phyloP scores from a whole-genome alignment of 2,888 invertebrate genomes.

The Iselma pallidipennis region DNA sequence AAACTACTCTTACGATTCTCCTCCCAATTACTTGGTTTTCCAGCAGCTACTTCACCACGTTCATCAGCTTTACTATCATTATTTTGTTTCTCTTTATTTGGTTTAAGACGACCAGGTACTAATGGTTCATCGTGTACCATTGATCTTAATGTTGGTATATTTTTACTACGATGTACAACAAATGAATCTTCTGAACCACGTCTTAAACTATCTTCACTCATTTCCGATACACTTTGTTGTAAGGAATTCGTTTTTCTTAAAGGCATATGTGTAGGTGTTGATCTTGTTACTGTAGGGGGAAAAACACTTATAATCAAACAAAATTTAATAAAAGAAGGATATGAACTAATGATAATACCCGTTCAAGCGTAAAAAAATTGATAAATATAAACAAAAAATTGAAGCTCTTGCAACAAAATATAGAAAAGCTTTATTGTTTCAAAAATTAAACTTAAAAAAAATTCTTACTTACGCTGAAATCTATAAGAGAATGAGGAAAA shows the following conservation, averaged over 20 bases:
- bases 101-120: slow-evolving; percentile 58
- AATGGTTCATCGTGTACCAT: slow-evolving; percentile 63
- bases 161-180: slow-evolving; percentile 79
- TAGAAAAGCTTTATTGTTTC: neutral
- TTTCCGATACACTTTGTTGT: slow-evolving; percentile 51
- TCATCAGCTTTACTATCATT: slow-evolving; percentile 71
- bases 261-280: slow-evolving; percentile 58
- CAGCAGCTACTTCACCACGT: slow-evolving; percentile 71
- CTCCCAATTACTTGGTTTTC: slow-evolving; percentile 85
- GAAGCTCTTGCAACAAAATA: neutral
- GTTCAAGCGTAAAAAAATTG: neutral
- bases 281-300: slow-evolving; percentile 63
- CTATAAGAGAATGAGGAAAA: neutral
- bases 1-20: slow-evolving; percentile 71
- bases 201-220: slow-evolving; percentile 54
- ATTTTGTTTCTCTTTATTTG: slow-evolving; percentile 66
- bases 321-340: neutral
- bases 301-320: neutral
- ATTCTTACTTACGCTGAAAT: neutral
- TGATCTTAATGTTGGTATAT: slow-evolving; percentile 77
- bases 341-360: neutral
- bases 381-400: neutral
- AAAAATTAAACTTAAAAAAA: neutral
- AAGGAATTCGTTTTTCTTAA: slow-evolving; percentile 53
- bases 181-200: slow-evolving; percentile 70